A percentile compares a stretch with the other conserved stretches of the same genome.
Conservation (phyloP, 2,113 vertebrate genomes). For the Rostratula benghalensis region DNA sequence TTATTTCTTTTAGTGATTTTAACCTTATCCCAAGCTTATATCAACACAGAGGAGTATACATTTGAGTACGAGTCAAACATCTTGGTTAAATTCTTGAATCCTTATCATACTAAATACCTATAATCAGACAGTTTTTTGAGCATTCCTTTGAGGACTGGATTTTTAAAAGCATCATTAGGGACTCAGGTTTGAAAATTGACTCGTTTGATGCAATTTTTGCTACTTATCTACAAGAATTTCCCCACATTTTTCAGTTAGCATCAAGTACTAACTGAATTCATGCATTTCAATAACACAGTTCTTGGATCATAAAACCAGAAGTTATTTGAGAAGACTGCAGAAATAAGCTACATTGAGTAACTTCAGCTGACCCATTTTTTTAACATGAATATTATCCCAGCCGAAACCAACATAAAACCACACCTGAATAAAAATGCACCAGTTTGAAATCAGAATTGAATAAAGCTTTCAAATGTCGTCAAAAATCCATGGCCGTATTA, state of each 20-base stretch:
- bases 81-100: neutral
- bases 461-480: neutral
- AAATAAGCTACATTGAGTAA: neutral
- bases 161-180: neutral
- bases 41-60: accelerated
- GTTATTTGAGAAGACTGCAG: neutral
- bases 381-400: neutral
- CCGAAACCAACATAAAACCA: neutral
- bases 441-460: neutral
- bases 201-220: neutral
- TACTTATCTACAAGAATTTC: neutral
- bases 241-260: no score
- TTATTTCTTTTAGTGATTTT: neutral
- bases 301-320: neutral
- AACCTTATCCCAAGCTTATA: neutral
- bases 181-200: neutral
- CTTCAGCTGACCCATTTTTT: neutral
- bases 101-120: neutral
- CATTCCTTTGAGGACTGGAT: neutral
- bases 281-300: neutral
- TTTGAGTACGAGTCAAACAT: neutral
- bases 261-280: neutral
- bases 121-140: neutral
- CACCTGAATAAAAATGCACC: neutral
- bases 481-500: neutral